Conservation (phyloP, 1,140 invertebrate species). For the Telenomus remus region DNA sequence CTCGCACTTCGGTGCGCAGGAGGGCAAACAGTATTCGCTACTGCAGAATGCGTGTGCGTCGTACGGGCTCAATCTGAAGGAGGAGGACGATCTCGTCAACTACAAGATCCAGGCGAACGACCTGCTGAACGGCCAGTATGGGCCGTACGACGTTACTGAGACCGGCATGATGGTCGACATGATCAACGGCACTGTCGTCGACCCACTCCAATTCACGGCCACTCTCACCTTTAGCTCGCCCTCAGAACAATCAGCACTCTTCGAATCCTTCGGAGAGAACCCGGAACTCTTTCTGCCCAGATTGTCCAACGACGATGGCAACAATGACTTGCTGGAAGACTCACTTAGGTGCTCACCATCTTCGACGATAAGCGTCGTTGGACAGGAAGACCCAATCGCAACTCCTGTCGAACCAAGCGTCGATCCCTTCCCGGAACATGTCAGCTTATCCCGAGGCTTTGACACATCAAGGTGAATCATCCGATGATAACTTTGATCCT, state of each 20-base stretch:
- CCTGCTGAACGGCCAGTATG: conserved; percentile 78
- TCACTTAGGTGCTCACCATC: conserved; percentile 71
- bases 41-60: conserved; percentile 85
- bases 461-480: conserved; percentile 70
- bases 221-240: conserved; percentile 86
- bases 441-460: conserved; percentile 68
- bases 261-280: conserved; percentile 83
- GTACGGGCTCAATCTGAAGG: conserved; percentile 85
- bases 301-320: conserved; percentile 78
- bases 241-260: conserved; percentile 81
- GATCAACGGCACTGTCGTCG: conserved; percentile 83
- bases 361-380: conserved; percentile 74
- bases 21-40: conserved; percentile 85
- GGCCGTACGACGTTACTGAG: conserved; percentile 81
- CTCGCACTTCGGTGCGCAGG: conserved; percentile 73
- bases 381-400: conserved; percentile 79
- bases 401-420: conserved; percentile 81
- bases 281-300: conserved; percentile 85
- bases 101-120: conserved; percentile 83
- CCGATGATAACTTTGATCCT: too few relatives aligned
- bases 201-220: conserved; percentile 87
- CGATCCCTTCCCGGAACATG: conserved; percentile 83
- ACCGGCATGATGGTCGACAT: conserved; percentile 89
- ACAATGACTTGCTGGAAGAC: conserved; percentile 79
- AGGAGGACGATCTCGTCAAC: conserved; percentile 83